A percentile compares a stretch with the other conserved stretches of the same genome.
Conservation (phyloP, 2,113 vertebrate species). For the Murina feae region DNA sequence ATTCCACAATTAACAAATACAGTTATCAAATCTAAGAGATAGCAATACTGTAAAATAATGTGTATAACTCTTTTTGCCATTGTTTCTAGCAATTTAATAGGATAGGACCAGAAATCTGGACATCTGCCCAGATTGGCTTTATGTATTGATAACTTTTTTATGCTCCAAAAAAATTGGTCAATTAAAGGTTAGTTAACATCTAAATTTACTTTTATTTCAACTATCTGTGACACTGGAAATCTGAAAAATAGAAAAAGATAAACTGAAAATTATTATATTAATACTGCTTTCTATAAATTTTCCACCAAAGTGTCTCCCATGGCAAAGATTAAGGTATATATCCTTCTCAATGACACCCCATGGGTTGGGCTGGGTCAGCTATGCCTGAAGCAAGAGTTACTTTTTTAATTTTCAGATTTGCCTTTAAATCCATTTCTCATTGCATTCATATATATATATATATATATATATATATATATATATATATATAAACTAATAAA, state of each 20-base stretch:
- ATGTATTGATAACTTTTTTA: background rate
- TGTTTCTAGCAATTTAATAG: background rate
- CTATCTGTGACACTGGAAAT: background rate
- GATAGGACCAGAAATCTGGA: background rate
- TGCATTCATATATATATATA: background rate
- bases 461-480: too few relatives aligned
- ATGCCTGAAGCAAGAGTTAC: background rate
- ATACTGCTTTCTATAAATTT: background rate
- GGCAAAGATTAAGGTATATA: background rate
- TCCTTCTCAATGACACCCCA: background rate
- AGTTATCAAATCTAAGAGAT: background rate
- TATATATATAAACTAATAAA: too few relatives aligned
- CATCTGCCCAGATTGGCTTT: background rate
- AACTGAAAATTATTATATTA: background rate
- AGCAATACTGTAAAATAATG: background rate
- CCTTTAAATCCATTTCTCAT: background rate
- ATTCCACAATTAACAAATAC: slow-evolving; percentile 14
- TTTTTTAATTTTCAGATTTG: background rate
- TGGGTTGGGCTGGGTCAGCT: background rate
- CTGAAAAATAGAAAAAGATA: background rate
- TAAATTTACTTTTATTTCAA: background rate
- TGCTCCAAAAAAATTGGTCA: background rate
- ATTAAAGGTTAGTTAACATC: background rate
- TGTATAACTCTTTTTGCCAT: background rate
- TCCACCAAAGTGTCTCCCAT: background rate